phyloP scores from a whole-genome alignment of 2,888 invertebrate species.

The Latrodectus hesperus region DNA sequence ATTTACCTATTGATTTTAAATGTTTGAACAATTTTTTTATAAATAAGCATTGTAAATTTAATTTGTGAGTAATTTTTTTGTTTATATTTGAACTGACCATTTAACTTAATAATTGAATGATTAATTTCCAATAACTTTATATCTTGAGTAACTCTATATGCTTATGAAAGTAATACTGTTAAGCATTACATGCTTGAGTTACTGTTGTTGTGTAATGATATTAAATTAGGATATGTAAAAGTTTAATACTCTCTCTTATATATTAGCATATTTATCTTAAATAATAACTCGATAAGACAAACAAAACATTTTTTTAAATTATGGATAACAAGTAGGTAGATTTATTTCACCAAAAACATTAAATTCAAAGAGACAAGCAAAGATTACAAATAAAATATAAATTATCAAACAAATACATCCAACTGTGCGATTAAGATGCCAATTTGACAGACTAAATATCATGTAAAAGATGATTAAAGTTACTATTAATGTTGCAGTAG shows the following conservation, averaged over 20 bases:
- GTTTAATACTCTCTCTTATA: not conserved
- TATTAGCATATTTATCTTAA: no score
- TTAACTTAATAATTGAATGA: no score
- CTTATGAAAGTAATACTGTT: no score
- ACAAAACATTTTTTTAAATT: not conserved
- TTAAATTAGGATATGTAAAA: not conserved
- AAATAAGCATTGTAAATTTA: no score
- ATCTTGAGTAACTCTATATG: no score
- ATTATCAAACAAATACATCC: slow-evolving; percentile 81
- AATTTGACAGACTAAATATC: slow-evolving; percentile 81
- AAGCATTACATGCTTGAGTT: no score
- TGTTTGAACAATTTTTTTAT: no score
- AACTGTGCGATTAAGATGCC: slow-evolving; percentile 80
- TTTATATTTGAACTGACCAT: no score
- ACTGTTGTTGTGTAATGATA: no score
- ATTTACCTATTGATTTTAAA: no score
- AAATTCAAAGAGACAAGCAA: slow-evolving; percentile 87
- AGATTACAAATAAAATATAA: slow-evolving; percentile 83
- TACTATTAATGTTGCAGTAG: slow-evolving; percentile 84
- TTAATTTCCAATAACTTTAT: no score
- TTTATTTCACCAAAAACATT: slow-evolving; percentile 93
- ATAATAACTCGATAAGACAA: not conserved
- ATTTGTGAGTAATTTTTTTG: no score
- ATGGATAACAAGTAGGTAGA: slow-evolving; percentile 81
- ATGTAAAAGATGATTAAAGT: slow-evolving; percentile 84